Evolutionary conservation across 2,113 vertebrate species (phyloP).

Genomic region (Channa argus): DNA sequence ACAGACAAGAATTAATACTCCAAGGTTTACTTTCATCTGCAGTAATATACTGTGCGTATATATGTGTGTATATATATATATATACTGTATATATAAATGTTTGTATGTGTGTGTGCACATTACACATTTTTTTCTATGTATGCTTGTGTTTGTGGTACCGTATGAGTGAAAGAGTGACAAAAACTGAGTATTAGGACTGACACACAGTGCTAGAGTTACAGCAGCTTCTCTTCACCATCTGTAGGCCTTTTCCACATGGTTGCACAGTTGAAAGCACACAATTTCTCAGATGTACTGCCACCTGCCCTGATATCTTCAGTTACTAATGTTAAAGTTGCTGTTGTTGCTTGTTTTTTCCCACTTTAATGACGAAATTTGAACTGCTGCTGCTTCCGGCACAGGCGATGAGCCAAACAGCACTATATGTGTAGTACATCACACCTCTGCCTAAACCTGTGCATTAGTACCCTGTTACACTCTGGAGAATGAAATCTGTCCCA

Average conservation of each 20-base stretch:
- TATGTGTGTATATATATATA: conserved; percentile 33
- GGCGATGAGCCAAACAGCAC: conserved; percentile 26
- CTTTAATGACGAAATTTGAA: conserved; percentile 35
- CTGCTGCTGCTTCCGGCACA: conserved; percentile 35
- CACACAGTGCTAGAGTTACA: conserved; percentile 23
- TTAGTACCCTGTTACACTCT: conserved; percentile 25
- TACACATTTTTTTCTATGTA: conserved; percentile 70
- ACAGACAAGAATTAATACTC: background rate
- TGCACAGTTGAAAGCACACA: conserved; percentile 39
- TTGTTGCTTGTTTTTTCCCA: conserved; percentile 45
- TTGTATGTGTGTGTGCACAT: conserved; percentile 33
- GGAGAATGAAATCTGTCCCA: conserved; percentile 1
- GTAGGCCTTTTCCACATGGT: conserved; percentile 10
- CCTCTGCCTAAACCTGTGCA: conserved; percentile 15
- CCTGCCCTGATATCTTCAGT: conserved; percentile 26
- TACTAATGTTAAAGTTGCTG: conserved; percentile 30
- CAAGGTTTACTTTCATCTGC: conserved; percentile 4
- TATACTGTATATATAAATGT: conserved; percentile 10
- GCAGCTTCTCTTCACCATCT: conserved; percentile 17
- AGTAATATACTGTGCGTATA: too few species aligned
- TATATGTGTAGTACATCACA: background rate
- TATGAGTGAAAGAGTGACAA: conserved; percentile 43
- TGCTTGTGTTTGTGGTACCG: conserved; percentile 63
- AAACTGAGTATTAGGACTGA: conserved; percentile 27
- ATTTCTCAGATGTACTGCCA: conserved; percentile 8